A percentile compares a stretch with the other conserved stretches of the same genome.
phyloP scores from a whole-genome alignment of 2,797 vertebrate species.

The Takifugu rubripes region DNA sequence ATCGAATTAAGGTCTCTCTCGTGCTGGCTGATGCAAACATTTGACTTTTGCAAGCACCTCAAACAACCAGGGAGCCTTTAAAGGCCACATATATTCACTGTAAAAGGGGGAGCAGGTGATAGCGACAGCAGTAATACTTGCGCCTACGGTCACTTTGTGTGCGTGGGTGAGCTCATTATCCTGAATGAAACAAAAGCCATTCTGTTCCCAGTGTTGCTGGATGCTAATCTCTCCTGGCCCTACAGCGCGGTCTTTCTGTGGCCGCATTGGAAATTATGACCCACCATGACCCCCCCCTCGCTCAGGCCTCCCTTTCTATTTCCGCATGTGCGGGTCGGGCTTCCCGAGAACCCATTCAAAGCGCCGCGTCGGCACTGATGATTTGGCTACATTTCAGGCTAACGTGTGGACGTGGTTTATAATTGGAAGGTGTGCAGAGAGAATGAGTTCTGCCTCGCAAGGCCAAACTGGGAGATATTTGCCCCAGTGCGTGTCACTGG shows the following conservation, averaged over 20 bases:
- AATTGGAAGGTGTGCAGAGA: background rate
- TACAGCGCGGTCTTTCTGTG: conserved; percentile 57
- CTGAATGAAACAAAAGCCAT: conserved; percentile 76
- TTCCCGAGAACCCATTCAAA: conserved; percentile 16
- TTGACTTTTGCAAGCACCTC: conserved; percentile 14
- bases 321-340: conserved; percentile 51
- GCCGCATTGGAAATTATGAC: conserved; percentile 44
- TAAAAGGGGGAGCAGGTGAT: conserved; percentile 21
- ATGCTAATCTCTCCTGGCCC: conserved; percentile 82
- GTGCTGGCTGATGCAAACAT: conserved; percentile 1
- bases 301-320: conserved; percentile 38
- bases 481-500: conserved; percentile 25
- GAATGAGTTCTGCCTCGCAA: conserved; percentile 5
- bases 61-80: conserved; percentile 3
- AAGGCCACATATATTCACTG: conserved; percentile 37
- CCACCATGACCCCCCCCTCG: conserved; percentile 21
- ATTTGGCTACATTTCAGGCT: conserved; percentile 7
- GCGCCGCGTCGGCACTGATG: conserved; percentile 2
- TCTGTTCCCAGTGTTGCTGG: conserved; percentile 72
- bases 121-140: conserved; percentile 44
- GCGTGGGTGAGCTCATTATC: conserved; percentile 72
- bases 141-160: conserved; percentile 44
- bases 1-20: background rate
- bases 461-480: background rate
- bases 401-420: conserved; percentile 8